Percentiles rank a stretch among this genome's conserved stretches.
phyloP scores from a whole-genome alignment of 35 echinoderm and acorn worm genomes.

The Eucidaris tribuloides region DNA sequence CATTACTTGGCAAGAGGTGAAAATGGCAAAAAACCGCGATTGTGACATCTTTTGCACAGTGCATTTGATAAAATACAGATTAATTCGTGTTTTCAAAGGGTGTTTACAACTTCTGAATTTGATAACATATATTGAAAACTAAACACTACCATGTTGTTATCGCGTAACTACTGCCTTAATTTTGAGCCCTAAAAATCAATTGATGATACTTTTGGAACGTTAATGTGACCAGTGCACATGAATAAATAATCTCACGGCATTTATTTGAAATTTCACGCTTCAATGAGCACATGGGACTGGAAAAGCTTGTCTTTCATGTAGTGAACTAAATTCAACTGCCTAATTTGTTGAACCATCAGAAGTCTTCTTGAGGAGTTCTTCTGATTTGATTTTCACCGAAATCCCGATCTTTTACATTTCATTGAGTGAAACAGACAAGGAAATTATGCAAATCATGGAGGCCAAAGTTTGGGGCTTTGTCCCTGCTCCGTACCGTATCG shows the following conservation, averaged over 20 bases:
- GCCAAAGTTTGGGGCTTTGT: not conserved
- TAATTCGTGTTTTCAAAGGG: too few species aligned
- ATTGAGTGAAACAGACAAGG: not conserved
- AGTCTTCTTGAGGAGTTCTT: not conserved
- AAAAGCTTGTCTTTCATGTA: not conserved
- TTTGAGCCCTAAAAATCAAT: not conserved
- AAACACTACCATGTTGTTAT: not conserved
- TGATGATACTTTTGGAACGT: not conserved
- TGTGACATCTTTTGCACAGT: too few species aligned
- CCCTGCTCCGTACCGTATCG: not conserved
- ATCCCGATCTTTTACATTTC: not conserved
- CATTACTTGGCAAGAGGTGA: too few species aligned
- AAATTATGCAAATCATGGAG: slow-evolving; percentile 14
- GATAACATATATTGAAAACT: too few species aligned
- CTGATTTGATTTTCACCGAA: not conserved
- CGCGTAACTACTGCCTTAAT: not conserved
- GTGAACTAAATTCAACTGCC: not conserved
- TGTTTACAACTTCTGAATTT: too few species aligned
- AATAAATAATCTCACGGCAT: not conserved
- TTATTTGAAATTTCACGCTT: not conserved
- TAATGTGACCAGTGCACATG: not conserved
- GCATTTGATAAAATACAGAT: too few species aligned
- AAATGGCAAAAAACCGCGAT: too few species aligned
- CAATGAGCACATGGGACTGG: not conserved
- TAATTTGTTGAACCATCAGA: not conserved